A percentile compares a stretch with the other conserved stretches of the same genome.
phyloP scores from a whole-genome alignment of 1,140 invertebrate species.

The Holcopasites calliopsidis region DNA sequence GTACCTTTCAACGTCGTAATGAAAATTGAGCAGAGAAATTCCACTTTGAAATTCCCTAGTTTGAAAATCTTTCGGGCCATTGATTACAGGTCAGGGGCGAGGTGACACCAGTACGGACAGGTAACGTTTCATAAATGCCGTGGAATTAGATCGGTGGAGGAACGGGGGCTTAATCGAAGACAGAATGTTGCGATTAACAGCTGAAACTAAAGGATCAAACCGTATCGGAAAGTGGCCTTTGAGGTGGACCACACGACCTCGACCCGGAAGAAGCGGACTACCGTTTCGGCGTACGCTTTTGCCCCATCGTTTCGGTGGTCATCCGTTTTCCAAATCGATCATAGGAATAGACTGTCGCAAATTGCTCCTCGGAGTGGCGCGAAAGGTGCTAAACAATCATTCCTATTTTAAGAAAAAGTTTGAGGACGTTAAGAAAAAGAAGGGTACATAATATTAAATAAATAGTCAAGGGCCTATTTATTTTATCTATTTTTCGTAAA shows the following conservation, averaged over 20 bases:
- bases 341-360: slow-evolving; percentile 6
- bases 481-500: too few species aligned
- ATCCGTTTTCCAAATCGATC: slow-evolving; percentile 18
- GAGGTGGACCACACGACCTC: neutral
- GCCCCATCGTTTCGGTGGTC: neutral
- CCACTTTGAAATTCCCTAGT: neutral
- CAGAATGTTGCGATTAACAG: neutral
- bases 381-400: slow-evolving; percentile 14
- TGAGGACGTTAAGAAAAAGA: too few species aligned
- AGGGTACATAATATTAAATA: too few species aligned
- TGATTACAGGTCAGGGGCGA: neutral
- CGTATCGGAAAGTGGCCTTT: neutral
- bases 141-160: too few species aligned
- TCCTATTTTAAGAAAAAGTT: neutral
- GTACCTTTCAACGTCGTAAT: too few species aligned
- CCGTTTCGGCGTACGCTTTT: neutral
- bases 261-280: neutral
- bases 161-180: neutral
- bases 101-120: neutral
- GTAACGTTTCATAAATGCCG: too few species aligned
- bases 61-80: neutral
- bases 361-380: neutral
- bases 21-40: neutral
- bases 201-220: neutral
- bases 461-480: too few species aligned